Evolutionary conservation across 2,888 invertebrate genomes (phyloP).

Genomic region (Dynastes grantii): DNA sequence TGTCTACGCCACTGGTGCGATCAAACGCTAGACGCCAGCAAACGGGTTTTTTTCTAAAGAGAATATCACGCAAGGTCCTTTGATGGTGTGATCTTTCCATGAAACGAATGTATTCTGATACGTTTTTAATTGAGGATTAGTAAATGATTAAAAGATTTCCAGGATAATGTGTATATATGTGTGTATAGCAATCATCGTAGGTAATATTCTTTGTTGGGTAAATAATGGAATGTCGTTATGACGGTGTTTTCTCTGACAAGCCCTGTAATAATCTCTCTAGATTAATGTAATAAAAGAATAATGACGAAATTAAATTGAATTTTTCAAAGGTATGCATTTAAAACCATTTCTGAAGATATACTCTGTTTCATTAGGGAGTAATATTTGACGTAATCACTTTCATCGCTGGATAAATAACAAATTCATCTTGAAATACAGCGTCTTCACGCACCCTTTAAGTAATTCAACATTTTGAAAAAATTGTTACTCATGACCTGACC

Average conservation of each 20-base stretch:
- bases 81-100: not conserved
- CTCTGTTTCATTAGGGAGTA: too few relatives aligned
- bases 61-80: not conserved
- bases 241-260: not conserved
- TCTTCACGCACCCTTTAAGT: too few relatives aligned
- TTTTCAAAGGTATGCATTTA: too few relatives aligned
- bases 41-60: not conserved
- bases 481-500: too few relatives aligned
- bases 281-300: too few relatives aligned
- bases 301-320: too few relatives aligned
- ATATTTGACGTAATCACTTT: too few relatives aligned
- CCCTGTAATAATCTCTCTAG: not conserved
- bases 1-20: not conserved
- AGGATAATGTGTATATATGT: too few relatives aligned
- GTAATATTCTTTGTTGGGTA: not conserved
- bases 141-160: not conserved
- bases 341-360: too few relatives aligned
- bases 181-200: not conserved
- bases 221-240: not conserved
- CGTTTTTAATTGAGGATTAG: slow-evolving; percentile 6
- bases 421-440: too few relatives aligned
- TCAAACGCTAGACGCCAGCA: not conserved
- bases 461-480: too few relatives aligned
- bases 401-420: too few relatives aligned
- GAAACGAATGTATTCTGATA: not conserved